phyloP scores from a whole-genome alignment of 2,113 vertebrate genomes.

The Atractosteus spatula region DNA sequence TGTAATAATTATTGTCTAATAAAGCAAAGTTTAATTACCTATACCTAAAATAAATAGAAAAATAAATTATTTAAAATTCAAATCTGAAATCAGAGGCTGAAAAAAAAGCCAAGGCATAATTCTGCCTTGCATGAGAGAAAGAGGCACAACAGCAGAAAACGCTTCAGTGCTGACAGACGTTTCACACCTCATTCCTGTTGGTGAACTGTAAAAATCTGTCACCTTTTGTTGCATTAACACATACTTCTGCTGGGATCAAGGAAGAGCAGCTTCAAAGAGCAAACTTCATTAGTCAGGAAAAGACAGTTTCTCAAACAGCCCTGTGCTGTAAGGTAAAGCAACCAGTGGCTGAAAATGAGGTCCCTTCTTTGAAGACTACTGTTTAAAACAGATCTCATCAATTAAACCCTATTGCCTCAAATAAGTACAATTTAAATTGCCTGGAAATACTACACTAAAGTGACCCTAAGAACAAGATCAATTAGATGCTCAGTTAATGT shows the following conservation, averaged over 20 bases:
- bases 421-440: no score
- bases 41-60: background rate
- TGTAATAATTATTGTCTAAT: background rate
- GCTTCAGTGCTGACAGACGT: background rate
- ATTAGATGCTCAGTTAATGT: no score
- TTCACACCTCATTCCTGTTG: conserved; percentile 30
- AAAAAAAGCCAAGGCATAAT: background rate
- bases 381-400: background rate
- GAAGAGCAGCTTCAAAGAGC: conserved; percentile 37
- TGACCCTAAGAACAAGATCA: no score
- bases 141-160: background rate
- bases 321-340: background rate
- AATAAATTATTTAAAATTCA: background rate
- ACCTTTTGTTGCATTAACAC: conserved; percentile 41
- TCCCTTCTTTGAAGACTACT: background rate
- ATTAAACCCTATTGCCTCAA: background rate
- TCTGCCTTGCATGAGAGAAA: conserved; percentile 1
- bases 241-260: conserved; percentile 14
- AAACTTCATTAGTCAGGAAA: conserved; percentile 1
- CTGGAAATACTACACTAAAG: no score
- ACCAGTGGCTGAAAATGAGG: background rate
- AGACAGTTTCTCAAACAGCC: background rate
- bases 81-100: background rate
- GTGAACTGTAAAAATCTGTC: conserved; percentile 40
- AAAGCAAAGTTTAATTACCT: background rate